Evolutionary conservation across 2,113 vertebrate species (phyloP), one percentile per base, ranked within the genome.

Genomic region (Hippocampus zosterae): DNA sequence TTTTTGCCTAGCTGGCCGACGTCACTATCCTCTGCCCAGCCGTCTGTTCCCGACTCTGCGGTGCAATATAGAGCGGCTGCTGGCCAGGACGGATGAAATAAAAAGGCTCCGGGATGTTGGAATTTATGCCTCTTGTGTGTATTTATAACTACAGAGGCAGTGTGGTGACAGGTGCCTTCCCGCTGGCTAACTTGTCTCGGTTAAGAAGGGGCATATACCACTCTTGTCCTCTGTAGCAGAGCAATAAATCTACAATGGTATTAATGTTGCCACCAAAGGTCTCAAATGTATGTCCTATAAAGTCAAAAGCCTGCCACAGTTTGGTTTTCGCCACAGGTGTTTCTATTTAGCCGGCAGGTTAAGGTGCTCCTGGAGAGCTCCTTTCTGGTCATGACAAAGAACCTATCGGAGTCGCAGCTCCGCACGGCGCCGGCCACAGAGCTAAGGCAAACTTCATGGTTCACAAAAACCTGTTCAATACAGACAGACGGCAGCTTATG

Each of bases 21-120:
- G 74, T 68, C 69, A 62, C 53, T 9, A 53, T 25, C 72, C 76
- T 75, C 69, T 67, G 73, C 71, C 78, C 80, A 53, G 68, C 57
- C 21, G 5, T 78, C 68, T 78, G 72, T 76, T 80, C 77, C 72
- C 64, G 37, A 55, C 71, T 75, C 71, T 56, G 69, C 18, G 29
- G 75, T 61, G 76, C 62, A 29, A 86, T 86, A 85, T 67, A 41
- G 70, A 67, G 27, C 57, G 68, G 71, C 77, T 67, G 70, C 66
- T 61, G 63, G 66, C 63, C 70, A 41, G 77, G 48, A 77, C 80
- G 78, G 78, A 84, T 78, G 79, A 82, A 84, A 60, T 60, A 80
- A 10, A 77, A 84, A 76, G 74, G 73, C 82, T 77, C 52, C 18
- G 1, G 48, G 57, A 57, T 69, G 64, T 52, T 15, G 1, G 67